Evolutionary conservation across 2,888 invertebrate genomes (phyloP).

Genomic region (Timema cristinae): DNA sequence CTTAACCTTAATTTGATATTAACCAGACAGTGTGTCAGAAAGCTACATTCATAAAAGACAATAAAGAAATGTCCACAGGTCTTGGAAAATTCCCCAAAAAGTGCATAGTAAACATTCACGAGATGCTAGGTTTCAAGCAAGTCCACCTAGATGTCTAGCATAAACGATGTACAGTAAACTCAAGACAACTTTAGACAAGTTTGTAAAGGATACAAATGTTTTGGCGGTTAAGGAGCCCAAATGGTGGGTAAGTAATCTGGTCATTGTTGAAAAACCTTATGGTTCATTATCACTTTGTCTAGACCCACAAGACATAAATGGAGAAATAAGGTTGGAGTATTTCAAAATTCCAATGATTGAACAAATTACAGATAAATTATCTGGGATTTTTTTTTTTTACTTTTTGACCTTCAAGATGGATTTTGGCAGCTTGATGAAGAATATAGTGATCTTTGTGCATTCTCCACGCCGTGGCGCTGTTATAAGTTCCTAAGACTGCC

Average conservation of each 20-base stretch:
- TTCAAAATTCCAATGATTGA: slow-evolving; percentile 1
- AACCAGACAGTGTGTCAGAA: not conserved
- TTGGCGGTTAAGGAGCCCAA: slow-evolving; percentile 7
- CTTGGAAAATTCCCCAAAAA: not conserved
- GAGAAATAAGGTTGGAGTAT: slow-evolving; percentile 17
- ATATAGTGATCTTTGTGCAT: not conserved
- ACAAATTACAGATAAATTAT: not conserved
- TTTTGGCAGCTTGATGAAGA: not conserved
- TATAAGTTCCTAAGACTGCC: not conserved
- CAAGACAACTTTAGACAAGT: not conserved
- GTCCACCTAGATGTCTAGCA: not conserved
- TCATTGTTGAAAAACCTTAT: slow-evolving; percentile 18
- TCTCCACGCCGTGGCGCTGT: not conserved
- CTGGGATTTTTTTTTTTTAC: not conserved
- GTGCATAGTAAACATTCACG: not conserved
- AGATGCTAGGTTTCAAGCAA: not conserved
- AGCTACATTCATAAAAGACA: not conserved
- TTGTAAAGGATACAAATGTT: not conserved
- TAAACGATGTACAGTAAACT: not conserved
- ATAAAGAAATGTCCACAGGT: not conserved
- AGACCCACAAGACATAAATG: slow-evolving; percentile 20
- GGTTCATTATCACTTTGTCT: slow-evolving; percentile 18
- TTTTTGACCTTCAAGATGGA: not conserved
- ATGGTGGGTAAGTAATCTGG: slow-evolving; percentile 17
- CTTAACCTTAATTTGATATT: not conserved